Base-by-base conservation (phyloP, 1,140 invertebrate species). In the Dreissena polymorpha region DNA sequence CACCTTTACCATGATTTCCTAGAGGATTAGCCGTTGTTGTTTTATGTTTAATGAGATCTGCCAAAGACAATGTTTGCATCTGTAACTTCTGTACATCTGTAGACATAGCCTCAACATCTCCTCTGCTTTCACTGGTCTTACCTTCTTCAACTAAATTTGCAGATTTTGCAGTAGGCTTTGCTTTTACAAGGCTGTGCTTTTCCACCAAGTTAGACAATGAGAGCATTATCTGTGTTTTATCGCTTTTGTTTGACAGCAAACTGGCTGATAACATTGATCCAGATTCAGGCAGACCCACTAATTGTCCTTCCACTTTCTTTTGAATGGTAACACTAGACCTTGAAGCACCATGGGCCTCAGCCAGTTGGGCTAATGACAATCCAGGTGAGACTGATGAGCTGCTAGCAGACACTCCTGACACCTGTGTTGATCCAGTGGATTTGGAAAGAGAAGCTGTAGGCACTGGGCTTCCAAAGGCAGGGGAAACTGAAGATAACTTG, bases 191-290 rank as follows among this genome's bases (percentile, higher is more conserved):
- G 21, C 55, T 72, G 21, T 50, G 23, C 64, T 85, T 81, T 50
- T 85, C 74, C 18, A 82, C 25, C 10, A 78, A 63, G 51, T 51
- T 63, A 49, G 74, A 67, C 75, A 86, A 53, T 0, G 85, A 86
- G 27, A 78, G 63, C 53, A 64, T 72, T n/a, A 78, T 79, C 18
- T 82, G 67, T 6, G 50, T 64, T 25, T 72, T 85, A 29, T 74
- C 79, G 27, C 39, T 12, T 50, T 81, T 79, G 51, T 77, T 68
- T 27, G 65, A 67, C 23, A 68, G 55, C 29, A 68, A 14, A 21
- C 65, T 63, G 7, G 12, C 49, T 53, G 64, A 60, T 13, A 73
- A 27, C 27, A 75, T 8, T 53, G 76, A 29, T 8, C 21, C 65
- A 18, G 50, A 51, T n/a, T 78, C 29, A 21, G 1, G 10, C 16